Conservation (phyloP, 1,140 invertebrate genomes). For the Ceratina japonica region DNA sequence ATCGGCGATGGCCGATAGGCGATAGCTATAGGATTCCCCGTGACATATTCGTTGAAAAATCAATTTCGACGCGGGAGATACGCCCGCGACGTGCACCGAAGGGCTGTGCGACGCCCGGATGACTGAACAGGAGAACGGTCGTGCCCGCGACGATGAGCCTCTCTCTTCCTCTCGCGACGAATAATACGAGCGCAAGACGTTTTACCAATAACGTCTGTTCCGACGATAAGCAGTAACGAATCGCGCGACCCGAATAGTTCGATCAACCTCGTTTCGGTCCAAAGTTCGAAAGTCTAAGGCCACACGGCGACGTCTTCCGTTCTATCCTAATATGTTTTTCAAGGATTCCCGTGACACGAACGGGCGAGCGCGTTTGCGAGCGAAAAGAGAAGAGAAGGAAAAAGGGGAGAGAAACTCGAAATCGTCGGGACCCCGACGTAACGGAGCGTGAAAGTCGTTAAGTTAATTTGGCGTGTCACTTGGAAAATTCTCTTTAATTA, state of each 20-base stretch:
- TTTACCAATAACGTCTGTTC: background rate
- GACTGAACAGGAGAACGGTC: background rate
- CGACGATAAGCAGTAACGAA: background rate
- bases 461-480: slow-evolving; percentile 41
- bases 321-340: too few relatives aligned
- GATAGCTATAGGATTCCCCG: background rate
- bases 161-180: too few relatives aligned
- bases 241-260: background rate
- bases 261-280: too few relatives aligned
- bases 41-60: slow-evolving; percentile 24
- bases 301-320: too few relatives aligned
- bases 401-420: background rate
- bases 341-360: background rate
- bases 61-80: slow-evolving; percentile 17
- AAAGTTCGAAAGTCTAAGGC: too few relatives aligned
- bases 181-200: background rate
- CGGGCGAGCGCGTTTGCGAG: background rate
- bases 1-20: too few relatives aligned
- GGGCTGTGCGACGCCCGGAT: background rate
- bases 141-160: background rate
- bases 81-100: background rate
- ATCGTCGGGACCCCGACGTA: slow-evolving; percentile 30
- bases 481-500: slow-evolving; percentile 57
- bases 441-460: slow-evolving; percentile 34
- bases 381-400: background rate